Evolutionary conservation across 2,797 vertebrate genomes (phyloP), one percentile per base, ranked within the genome.

Genomic region (Megaceryle alcyon): DNA sequence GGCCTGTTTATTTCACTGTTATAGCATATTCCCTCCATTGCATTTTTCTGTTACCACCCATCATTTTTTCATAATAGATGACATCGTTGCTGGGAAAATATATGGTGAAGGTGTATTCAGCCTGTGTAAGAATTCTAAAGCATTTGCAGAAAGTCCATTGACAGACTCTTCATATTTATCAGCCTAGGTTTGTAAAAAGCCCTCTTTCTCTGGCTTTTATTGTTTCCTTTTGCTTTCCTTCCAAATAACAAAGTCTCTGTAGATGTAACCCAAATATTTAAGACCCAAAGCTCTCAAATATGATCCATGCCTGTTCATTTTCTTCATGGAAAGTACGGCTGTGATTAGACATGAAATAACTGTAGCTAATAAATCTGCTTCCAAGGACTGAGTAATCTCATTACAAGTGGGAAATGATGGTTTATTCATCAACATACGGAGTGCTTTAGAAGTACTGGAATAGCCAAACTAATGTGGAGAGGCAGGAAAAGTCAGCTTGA

Each of bases 351-450:
- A 82, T 72, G 51, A 94, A 94, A 92, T 88, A 82, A 84, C 66
- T 88, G 72, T 76, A 77, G 59, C 63, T 92, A 94, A 96, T 92
- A 95, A 94, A 96, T 95, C 90, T 90, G 44, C n/a, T 96, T 18
- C 51, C 63, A 88, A 90, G 39, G 31, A 86, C 66, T 94, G 82
- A 96, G 59, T 94, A 91, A 94, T 95, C 88, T 86, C 57, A 92
- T 88, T 94, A 80, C 80, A 93, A 94, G 90, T 88, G 90, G 88
- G 91, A 96, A 94, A 96, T 86, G 63, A 82, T 0, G 14, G 70
- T 77, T 92, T 94, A 80, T 75, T 93, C 91, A 65, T 95, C 94
- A 85, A 90, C 92, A 95, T 94, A 63, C 88, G 91, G 88, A 94
- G 64, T 71, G 65, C 31, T 73, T 92, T 96, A 90, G 65, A 94